Conservation (phyloP, 2,888 invertebrate species). For the Daptonema setosum region DNA sequence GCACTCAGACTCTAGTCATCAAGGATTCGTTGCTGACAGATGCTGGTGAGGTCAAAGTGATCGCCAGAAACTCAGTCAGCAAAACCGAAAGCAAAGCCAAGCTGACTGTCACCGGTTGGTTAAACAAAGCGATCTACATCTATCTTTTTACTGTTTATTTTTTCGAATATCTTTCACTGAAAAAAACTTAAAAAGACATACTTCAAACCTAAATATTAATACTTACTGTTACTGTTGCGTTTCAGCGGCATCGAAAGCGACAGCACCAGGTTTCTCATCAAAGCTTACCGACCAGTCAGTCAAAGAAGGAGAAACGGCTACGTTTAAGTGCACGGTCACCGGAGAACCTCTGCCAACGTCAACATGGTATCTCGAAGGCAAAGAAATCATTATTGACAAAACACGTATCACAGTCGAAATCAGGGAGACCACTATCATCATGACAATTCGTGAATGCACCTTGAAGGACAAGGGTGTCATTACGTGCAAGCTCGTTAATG, state of each 20-base stretch:
- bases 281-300: background rate
- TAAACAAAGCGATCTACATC: no score
- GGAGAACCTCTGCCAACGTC: conserved; percentile 28
- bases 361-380: conserved; percentile 1
- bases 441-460: conserved; percentile 16
- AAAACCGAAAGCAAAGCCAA: background rate
- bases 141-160: no score
- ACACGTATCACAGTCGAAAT: background rate
- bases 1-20: conserved; percentile 28
- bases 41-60: conserved; percentile 19
- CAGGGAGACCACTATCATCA: conserved; percentile 17
- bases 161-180: no score
- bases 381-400: background rate
- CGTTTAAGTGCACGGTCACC: conserved; percentile 15
- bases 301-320: background rate
- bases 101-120: background rate
- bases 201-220: no score
- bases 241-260: no score
- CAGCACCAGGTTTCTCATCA: background rate
- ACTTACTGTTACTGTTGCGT: no score
- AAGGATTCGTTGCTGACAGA: conserved; percentile 24
- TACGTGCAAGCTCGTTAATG: conserved; percentile 17
- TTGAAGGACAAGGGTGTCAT: conserved; percentile 6
- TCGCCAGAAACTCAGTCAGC: conserved; percentile 19
- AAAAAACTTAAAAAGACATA: no score